phyloP scores from a whole-genome alignment of 2,888 invertebrate species.

The Athalia circularis region DNA sequence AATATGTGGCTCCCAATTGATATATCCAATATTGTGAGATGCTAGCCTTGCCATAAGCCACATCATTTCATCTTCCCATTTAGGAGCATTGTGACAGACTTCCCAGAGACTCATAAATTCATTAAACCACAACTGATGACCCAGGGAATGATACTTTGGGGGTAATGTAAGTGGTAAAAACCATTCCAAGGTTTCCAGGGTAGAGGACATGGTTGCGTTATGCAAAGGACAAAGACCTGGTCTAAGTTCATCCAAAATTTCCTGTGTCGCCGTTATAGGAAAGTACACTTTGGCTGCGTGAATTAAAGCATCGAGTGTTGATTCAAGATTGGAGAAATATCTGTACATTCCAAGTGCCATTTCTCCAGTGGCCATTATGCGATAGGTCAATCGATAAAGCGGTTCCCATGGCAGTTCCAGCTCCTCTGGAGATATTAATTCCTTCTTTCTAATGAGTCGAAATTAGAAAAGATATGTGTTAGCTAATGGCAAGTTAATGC shows the following conservation, averaged over 20 bases:
- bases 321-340: conserved; percentile 56
- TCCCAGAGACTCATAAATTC: conserved; percentile 88
- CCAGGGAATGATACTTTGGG: conserved; percentile 79
- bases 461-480: not conserved
- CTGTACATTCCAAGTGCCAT: conserved; percentile 79
- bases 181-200: conserved; percentile 80
- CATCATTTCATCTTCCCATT: conserved; percentile 83
- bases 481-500: not conserved
- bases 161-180: conserved; percentile 87
- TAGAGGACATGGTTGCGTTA: conserved; percentile 74
- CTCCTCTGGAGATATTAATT: conserved; percentile 86
- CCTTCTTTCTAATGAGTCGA: conserved; percentile 81
- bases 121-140: conserved; percentile 87
- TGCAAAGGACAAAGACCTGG: conserved; percentile 88
- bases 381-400: conserved; percentile 76
- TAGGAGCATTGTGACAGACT: conserved; percentile 83
- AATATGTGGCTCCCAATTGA: conserved; percentile 92
- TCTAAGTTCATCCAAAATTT: conserved; percentile 89
- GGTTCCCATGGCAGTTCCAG: conserved; percentile 91
- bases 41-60: conserved; percentile 85
- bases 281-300: conserved; percentile 64
- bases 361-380: conserved; percentile 77
- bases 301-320: conserved; percentile 61
- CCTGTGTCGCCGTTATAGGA: conserved; percentile 84
- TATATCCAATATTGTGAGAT: conserved; percentile 84